Conservation (phyloP, 2,113 vertebrate species). For the Zosterops lateralis region DNA sequence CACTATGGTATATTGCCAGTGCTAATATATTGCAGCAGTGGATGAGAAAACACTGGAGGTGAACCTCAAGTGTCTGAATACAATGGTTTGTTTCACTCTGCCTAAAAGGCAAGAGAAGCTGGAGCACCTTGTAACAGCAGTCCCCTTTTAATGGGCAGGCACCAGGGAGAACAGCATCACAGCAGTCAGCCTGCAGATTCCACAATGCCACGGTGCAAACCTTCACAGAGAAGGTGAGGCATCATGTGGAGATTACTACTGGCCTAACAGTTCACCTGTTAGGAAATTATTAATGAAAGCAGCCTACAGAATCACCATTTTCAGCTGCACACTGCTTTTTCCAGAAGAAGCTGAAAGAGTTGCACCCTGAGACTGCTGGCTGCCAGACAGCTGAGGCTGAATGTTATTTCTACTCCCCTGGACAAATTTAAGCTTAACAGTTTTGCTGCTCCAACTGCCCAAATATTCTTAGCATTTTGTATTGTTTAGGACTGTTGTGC, state of each 20-base stretch:
- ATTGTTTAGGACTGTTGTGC: not conserved
- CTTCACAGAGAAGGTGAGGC: not conserved
- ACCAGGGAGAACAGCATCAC: accelerated
- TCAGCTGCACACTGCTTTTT: not conserved
- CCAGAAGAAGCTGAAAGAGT: not conserved
- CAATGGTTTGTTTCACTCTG: not conserved
- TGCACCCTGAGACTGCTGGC: not conserved
- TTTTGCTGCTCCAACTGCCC: not conserved
- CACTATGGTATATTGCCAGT: not conserved
- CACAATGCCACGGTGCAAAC: not conserved
- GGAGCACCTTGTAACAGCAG: not conserved
- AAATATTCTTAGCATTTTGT: not conserved
- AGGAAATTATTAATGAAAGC: not conserved
- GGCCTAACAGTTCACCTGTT: not conserved
- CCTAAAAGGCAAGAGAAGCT: not conserved
- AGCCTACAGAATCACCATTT: not conserved
- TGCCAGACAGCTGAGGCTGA: not conserved
- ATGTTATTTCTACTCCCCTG: not conserved
- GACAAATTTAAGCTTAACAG: not conserved
- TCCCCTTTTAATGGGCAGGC: accelerated
- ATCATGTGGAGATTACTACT: not conserved
- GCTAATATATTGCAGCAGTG: not conserved
- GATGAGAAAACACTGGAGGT: not conserved
- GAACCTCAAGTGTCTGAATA: not conserved
- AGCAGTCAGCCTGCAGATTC: not conserved